Evolutionary conservation across 1,140 invertebrate species (phyloP).

Genomic region (Drosophila quadrilineata): DNA sequence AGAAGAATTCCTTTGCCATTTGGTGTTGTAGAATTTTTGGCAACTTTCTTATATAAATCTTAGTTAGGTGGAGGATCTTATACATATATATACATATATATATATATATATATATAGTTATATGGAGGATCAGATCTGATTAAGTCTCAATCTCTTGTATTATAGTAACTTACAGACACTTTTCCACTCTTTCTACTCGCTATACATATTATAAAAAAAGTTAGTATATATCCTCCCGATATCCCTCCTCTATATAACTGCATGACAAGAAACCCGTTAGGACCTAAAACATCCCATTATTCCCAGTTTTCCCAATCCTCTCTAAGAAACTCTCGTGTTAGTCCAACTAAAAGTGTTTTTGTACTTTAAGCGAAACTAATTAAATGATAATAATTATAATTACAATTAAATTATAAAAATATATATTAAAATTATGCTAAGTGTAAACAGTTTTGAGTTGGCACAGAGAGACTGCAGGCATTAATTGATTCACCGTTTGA

Average conservation of each 20-base stretch:
- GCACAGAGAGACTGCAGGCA: constrained; percentile 68
- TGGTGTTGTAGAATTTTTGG: no score
- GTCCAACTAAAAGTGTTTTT: constrained; percentile 74
- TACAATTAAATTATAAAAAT: constrained; percentile 41
- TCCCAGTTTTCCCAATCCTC: background rate
- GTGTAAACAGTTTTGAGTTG: constrained; percentile 67
- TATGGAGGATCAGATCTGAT: no score
- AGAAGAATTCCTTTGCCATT: no score
- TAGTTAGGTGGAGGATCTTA: no score
- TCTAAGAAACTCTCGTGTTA: constrained; percentile 63
- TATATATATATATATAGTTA: no score
- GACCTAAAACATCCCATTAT: background rate
- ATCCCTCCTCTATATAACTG: background rate
- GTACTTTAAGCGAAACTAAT: constrained; percentile 70
- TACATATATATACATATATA: no score
- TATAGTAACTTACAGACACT: constrained; percentile 57
- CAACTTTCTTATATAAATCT: no score
- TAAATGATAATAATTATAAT: constrained; percentile 46
- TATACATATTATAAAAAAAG: constrained; percentile 54
- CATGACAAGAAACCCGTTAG: no score
- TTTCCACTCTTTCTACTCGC: constrained; percentile 77
- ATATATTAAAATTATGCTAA: constrained; percentile 45
- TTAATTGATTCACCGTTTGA: constrained; percentile 38
- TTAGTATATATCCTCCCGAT: constrained; percentile 60
- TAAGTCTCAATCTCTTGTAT: constrained; percentile 64